Conservation (phyloP, 2,113 vertebrate genomes). For the Syngnathus typhle region DNA sequence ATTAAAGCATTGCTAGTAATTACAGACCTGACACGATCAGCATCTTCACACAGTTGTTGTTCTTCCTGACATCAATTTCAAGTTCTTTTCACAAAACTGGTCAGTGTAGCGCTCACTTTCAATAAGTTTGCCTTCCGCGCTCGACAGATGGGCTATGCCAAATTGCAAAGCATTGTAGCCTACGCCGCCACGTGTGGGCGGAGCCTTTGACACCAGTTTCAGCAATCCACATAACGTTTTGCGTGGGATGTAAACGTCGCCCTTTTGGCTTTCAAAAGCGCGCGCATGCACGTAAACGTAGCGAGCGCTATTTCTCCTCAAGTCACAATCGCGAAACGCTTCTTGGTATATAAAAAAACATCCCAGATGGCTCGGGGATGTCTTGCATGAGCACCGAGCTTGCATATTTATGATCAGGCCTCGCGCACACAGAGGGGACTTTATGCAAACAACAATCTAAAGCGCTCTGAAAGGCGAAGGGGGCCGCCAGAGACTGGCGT, state of each 20-base stretch:
- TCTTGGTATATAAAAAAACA: conserved; percentile 1
- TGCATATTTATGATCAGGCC: conserved; percentile 7
- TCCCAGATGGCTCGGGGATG: neutral
- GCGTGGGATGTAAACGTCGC: neutral
- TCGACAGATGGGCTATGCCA: neutral
- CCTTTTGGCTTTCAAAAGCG: neutral
- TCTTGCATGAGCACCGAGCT: neutral
- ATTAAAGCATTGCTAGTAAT: neutral
- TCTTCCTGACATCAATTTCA: neutral
- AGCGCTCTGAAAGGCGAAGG: neutral
- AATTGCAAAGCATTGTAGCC: neutral
- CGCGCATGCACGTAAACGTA: neutral
- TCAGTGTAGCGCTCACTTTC: neutral
- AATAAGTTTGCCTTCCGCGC: neutral
- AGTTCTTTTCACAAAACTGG: neutral
- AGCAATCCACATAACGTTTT: neutral
- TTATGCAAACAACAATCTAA: neutral
- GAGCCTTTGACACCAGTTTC: neutral
- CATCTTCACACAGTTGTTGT: neutral
- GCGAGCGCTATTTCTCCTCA: neutral
- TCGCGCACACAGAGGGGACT: neutral
- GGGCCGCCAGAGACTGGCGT: conserved; percentile 17
- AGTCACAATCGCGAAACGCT: neutral
- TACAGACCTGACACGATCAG: neutral
- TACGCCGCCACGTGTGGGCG: neutral